A percentile compares a stretch with the other conserved stretches of the same genome.
These are phyloP conservation scores for Petaurus breviceps DNA, from an alignment of 2,113 vertebrate species.

Conservation along the genomic window DNA sequence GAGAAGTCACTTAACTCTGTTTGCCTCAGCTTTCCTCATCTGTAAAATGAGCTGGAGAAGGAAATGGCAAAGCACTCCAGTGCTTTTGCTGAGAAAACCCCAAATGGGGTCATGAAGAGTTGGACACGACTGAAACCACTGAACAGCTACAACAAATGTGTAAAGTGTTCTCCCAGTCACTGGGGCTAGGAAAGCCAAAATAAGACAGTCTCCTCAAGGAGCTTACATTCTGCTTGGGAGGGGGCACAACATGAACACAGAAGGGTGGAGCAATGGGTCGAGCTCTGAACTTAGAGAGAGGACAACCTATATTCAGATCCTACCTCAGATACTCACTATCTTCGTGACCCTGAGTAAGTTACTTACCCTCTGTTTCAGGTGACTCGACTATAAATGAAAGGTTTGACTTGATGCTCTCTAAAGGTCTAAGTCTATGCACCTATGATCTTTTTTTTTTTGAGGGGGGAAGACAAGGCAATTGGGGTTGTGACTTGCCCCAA, in stretches of 20 bases:
- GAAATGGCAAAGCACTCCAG: background rate
- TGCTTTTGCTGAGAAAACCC: background rate
- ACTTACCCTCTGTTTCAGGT: too few relatives aligned
- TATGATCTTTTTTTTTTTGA: too few relatives aligned
- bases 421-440: background rate
- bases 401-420: too few relatives aligned
- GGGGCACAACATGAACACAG: too few relatives aligned
- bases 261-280: too few relatives aligned
- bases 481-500: too few relatives aligned
- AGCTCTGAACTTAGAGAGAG: background rate
- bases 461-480: too few relatives aligned
- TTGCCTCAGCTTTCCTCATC: background rate
- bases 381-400: too few relatives aligned
- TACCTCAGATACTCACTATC: too few relatives aligned
- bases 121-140: background rate
- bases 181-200: background rate
- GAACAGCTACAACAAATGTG: background rate
- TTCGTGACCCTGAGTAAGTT: too few relatives aligned
- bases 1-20: background rate
- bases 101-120: background rate
- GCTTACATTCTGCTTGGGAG: background rate
- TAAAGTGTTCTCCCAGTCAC: background rate
- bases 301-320: background rate
- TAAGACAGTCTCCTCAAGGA: background rate
- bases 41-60: background rate